These are phyloP conservation scores for Myrmecophaga tridactyla DNA, from an alignment of 2,113 vertebrate genomes.

Conservation along the genomic window DNA sequence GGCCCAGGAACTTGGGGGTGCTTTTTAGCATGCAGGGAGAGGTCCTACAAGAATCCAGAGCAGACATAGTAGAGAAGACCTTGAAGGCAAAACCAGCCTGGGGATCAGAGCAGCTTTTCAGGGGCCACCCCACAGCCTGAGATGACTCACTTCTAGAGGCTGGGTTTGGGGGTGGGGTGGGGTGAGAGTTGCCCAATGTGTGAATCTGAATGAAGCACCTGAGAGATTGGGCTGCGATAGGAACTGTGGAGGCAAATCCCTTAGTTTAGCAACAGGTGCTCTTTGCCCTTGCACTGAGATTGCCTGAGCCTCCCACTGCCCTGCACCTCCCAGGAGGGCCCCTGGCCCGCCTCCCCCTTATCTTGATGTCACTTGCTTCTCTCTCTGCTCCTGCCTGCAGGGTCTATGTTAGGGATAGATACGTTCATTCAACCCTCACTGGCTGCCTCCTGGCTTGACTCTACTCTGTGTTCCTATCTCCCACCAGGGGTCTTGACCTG, in stretches of 20 bases:
- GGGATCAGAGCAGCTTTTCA: background rate
- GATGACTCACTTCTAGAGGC: background rate
- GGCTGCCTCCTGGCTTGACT: background rate
- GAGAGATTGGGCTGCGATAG: background rate
- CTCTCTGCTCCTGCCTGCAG: background rate
- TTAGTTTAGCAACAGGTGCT: background rate
- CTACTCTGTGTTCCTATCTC: slow-evolving; percentile 10
- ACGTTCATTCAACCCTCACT: no score
- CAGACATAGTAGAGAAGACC: background rate
- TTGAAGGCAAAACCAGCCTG: background rate
- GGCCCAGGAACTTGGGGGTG: background rate
- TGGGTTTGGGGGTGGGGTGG: background rate
- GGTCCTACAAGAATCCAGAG: background rate
- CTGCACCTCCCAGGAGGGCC: background rate
- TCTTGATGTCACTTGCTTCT: fast-evolving
- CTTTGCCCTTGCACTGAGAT: background rate
- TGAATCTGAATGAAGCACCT: background rate
- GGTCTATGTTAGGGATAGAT: background rate
- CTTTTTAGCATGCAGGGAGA: background rate
- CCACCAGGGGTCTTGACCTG: slow-evolving; percentile 33
- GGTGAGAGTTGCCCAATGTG: background rate
- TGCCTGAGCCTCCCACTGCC: background rate
- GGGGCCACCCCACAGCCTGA: background rate
- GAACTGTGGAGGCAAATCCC: background rate
- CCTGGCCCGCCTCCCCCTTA: background rate